A percentile compares a stretch with the other conserved stretches of the same genome.
These are phyloP conservation scores for Pipistrellus nathusii DNA, from an alignment of 2,797 vertebrate species.

Conservation along the genomic window DNA sequence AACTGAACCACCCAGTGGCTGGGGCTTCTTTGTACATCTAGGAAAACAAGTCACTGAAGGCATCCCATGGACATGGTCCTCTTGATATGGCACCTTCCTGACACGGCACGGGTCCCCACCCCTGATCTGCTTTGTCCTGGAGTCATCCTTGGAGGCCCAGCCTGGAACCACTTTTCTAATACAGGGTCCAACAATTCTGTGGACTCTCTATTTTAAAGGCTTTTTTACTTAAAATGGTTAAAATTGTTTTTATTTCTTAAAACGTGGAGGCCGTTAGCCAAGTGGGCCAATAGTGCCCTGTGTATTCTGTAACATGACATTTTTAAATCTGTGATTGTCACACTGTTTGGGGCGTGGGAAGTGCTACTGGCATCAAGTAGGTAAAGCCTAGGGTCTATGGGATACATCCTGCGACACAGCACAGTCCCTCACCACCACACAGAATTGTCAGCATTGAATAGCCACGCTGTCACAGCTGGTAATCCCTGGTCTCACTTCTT, in stretches of 20 bases:
- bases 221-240: background rate
- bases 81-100: background rate
- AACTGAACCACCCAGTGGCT: background rate
- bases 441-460: too few relatives aligned
- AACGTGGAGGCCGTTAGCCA: background rate
- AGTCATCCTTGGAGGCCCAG: background rate
- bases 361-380: background rate
- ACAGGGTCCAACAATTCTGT: background rate
- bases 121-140: rapidly evolving
- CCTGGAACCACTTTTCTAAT: background rate
- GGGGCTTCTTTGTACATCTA: background rate
- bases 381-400: too few relatives aligned
- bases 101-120: background rate
- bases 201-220: background rate
- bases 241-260: background rate
- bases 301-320: background rate
- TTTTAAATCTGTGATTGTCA: background rate
- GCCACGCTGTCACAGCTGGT: rapidly evolving
- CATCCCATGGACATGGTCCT: rapidly evolving
- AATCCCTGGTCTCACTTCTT: background rate
- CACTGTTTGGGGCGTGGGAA: background rate
- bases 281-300: rapidly evolving
- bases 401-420: background rate
- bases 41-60: background rate
- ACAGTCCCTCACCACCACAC: background rate